These are phyloP conservation scores for Hypercompe scribonia DNA, from an alignment of 2,888 invertebrate genomes.

Conservation along the genomic window DNA sequence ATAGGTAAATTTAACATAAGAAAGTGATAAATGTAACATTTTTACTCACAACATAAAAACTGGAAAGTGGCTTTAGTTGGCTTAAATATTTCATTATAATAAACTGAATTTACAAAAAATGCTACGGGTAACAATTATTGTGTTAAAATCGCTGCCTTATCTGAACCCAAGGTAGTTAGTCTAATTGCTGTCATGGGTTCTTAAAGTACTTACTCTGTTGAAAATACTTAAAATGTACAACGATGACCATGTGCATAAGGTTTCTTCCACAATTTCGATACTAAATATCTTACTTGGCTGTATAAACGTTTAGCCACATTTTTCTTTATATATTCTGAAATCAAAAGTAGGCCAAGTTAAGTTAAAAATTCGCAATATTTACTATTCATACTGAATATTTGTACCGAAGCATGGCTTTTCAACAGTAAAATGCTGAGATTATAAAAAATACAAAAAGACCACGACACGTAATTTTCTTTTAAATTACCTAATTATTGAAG, in stretches of 20 bases:
- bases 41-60: background rate
- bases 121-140: background rate
- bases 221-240: constrained; percentile 16
- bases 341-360: too few relatives aligned
- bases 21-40: too few relatives aligned
- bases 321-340: background rate
- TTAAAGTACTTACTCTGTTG: constrained; percentile 10
- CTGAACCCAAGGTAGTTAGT: background rate
- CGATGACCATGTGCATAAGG: constrained; percentile 2
- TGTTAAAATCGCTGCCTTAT: background rate
- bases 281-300: constrained; percentile 4
- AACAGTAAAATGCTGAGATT: too few relatives aligned
- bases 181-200: background rate
- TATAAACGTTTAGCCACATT: background rate
- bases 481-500: too few relatives aligned
- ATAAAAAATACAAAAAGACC: too few relatives aligned
- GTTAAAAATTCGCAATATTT: too few relatives aligned
- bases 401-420: too few relatives aligned
- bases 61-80: background rate
- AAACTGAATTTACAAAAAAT: background rate
- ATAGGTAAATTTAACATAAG: too few relatives aligned
- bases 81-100: too few relatives aligned
- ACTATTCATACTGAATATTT: too few relatives aligned
- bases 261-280: constrained; percentile 7
- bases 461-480: too few relatives aligned